Evolutionary conservation across 2,797 vertebrate genomes (phyloP).

Genomic region (Dromococcyx pavoninus): DNA sequence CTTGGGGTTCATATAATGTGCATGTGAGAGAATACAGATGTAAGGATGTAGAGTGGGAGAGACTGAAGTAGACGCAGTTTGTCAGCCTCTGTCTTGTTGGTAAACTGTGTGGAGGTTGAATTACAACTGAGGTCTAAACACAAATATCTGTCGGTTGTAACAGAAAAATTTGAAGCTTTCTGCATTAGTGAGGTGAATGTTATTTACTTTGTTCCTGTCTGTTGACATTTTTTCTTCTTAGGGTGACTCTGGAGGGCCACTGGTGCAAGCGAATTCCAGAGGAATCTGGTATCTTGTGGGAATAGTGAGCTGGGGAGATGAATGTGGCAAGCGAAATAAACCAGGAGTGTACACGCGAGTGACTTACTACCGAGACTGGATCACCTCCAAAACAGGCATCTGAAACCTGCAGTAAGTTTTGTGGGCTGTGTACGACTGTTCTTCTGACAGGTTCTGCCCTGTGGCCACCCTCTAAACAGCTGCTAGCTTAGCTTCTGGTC

Average conservation of each 20-base stretch:
- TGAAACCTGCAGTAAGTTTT: slow-evolving; percentile 41
- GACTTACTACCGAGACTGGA: slow-evolving; percentile 77
- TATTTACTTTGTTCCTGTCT: not conserved
- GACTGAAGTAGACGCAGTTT: not conserved
- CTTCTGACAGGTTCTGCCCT: slow-evolving; percentile 18
- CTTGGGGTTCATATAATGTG: not conserved
- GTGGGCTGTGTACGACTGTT: not conserved
- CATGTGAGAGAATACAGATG: not conserved
- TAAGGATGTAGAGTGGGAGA: not conserved
- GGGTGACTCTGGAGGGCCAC: slow-evolving; percentile 81
- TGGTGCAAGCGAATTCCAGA: slow-evolving; percentile 72
- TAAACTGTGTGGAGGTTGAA: not conserved
- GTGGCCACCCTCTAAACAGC: slow-evolving; percentile 1
- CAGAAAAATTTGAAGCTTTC: not conserved
- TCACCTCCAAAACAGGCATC: slow-evolving; percentile 70
- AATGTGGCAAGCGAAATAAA: slow-evolving; percentile 74
- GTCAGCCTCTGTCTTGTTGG: not conserved
- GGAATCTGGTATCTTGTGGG: slow-evolving; percentile 80
- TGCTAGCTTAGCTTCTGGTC: not conserved
- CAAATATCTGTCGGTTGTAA: not conserved
- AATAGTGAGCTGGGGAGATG: slow-evolving; percentile 79
- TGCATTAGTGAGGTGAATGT: not conserved
- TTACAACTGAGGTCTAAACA: not conserved
- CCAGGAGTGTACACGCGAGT: slow-evolving; percentile 78
- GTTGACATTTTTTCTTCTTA: slow-evolving; percentile 52